phyloP scores from a whole-genome alignment of 2,888 invertebrate species.

The Prenolepis imparis region DNA sequence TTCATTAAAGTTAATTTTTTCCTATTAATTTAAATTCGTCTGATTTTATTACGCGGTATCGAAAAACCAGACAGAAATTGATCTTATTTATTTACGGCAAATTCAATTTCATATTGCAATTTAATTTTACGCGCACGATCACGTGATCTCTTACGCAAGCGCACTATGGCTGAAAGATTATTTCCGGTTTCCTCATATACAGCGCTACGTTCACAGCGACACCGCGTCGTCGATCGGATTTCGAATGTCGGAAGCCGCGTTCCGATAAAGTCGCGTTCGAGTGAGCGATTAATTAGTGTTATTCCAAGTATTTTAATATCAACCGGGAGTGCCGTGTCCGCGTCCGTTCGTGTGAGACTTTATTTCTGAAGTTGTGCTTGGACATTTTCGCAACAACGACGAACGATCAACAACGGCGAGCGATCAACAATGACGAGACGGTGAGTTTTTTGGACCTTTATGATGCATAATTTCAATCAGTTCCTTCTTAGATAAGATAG shows the following conservation, averaged over 20 bases:
- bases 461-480: background rate
- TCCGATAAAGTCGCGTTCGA: background rate
- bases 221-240: background rate
- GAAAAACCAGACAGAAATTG: background rate
- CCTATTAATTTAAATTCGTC: background rate
- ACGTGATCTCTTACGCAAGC: constrained; percentile 27
- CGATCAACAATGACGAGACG: background rate
- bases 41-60: background rate
- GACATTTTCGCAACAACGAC: background rate
- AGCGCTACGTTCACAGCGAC: background rate
- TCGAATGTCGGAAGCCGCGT: background rate
- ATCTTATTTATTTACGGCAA: background rate
- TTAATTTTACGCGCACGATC: constrained; percentile 12
- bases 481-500: background rate
- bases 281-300: background rate
- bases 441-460: background rate
- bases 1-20: background rate
- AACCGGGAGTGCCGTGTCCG: background rate
- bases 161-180: constrained; percentile 22
- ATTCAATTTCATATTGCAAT: background rate
- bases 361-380: background rate
- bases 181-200: constrained; percentile 44
- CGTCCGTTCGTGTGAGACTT: too few species aligned
- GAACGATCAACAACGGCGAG: too few species aligned
- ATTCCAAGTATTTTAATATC: background rate